Conservation (phyloP, 2,113 vertebrate genomes). For the Loxodonta africana region DNA sequence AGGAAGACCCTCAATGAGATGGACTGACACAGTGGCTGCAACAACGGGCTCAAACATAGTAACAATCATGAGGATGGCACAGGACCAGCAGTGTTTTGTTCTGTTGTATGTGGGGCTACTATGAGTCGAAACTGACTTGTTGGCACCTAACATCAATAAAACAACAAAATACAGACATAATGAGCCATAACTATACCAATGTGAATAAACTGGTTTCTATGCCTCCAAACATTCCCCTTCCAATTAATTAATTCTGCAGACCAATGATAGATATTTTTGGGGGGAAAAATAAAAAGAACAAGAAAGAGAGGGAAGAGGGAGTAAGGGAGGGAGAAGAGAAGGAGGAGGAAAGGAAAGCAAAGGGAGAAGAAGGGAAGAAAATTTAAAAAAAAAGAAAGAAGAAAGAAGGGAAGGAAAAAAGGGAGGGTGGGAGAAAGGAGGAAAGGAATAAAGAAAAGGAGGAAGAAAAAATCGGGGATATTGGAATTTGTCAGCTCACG, state of each 20-base stretch:
- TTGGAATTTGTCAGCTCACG: background rate
- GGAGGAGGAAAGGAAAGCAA: background rate
- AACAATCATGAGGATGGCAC: background rate
- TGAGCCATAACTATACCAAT: background rate
- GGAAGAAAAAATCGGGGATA: background rate
- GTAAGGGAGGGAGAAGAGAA: background rate
- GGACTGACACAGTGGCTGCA: too few relatives aligned
- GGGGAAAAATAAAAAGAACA: background rate
- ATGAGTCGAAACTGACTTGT: background rate
- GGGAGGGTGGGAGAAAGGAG: background rate
- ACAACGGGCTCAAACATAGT: too few relatives aligned
- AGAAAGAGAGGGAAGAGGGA: too few relatives aligned
- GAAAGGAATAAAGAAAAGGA: background rate
- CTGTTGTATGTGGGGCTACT: too few relatives aligned
- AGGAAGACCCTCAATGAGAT: too few relatives aligned
- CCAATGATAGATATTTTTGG: background rate
- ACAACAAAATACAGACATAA: background rate
- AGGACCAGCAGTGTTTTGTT: background rate
- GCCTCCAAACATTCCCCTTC: background rate
- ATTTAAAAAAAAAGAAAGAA: background rate
- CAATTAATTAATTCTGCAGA: background rate
- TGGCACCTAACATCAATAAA: background rate
- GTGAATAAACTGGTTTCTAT: background rate
- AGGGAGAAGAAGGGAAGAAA: background rate
- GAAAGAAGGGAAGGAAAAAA: background rate